phyloP scores from a whole-genome alignment of 2,113 vertebrate genomes.

The Zosterops borbonicus region DNA sequence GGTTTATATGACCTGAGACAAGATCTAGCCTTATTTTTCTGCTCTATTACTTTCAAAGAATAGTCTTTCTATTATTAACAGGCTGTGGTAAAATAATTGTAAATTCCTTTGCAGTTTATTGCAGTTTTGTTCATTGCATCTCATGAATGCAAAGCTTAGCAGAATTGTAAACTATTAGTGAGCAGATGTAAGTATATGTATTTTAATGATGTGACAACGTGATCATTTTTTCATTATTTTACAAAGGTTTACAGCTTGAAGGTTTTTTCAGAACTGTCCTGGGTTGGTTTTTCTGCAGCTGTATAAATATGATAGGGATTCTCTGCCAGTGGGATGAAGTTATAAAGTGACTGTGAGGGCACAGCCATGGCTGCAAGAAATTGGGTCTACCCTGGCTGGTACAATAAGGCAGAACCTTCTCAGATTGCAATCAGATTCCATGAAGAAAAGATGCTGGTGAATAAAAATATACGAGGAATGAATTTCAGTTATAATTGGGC shows the following conservation, averaged over 20 bases:
- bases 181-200: not conserved
- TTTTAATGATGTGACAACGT: not conserved
- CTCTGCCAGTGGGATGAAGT: not conserved
- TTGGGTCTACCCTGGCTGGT: not conserved
- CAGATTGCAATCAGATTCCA: not conserved
- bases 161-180: not conserved
- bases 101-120: not conserved
- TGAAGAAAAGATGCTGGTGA: not conserved
- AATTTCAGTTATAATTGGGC: not conserved
- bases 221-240: not conserved
- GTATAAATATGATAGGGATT: slow-evolving; percentile 14
- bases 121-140: not conserved
- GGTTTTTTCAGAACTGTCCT: not conserved
- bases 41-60: slow-evolving; percentile 37
- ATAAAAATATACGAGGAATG: not conserved
- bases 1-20: slow-evolving; percentile 36
- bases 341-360: not conserved
- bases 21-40: slow-evolving; percentile 24
- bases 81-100: not conserved
- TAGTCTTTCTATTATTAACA: slow-evolving; percentile 13
- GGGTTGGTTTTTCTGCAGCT: not conserved
- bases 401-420: not conserved
- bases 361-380: not conserved
- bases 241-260: not conserved
- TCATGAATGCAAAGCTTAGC: not conserved